Evolutionary conservation across 2,797 vertebrate species (phyloP), one percentile per base, ranked within the genome.

Genomic region (Aythya fuligula): DNA sequence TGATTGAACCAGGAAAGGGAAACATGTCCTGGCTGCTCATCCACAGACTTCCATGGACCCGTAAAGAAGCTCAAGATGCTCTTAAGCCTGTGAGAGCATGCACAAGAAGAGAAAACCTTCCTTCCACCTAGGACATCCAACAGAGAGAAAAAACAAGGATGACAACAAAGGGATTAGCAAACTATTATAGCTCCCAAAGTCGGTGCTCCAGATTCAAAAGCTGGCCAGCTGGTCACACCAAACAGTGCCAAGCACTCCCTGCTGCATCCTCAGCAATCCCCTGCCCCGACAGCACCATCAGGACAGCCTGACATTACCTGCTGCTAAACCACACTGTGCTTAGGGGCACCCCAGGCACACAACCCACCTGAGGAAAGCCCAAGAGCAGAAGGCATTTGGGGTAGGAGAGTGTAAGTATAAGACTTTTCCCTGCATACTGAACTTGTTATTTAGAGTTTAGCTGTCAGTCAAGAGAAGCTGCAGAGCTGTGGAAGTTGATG

Each of bases 191-290:
- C 43, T 89, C 88, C 71, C 49, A 61, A 7, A 85, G 57, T 95
- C 84, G 39, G 14, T 4, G 74, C 11, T 89, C 38, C 53, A 45
- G 10, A 92, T 92, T 85, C 43, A 19, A 45, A 45, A 45, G 32
- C 45, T 3, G 6, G 53, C 39, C 61, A 93, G 71, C 60, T 87
- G 74, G 53, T 34, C 66, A 22, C 51, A 81, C 11, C 43, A 94
- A 57, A 54, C 54, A 75, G 34, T 11, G 54, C 25, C 4, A 6
- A 56, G 32, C 51, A 15, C 27, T 69, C 51, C 54, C 62, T 4
- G 2, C 34, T 45, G 32, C 0, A 0, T 6, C 22, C 32, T 21
- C 8, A 0, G 13, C 49, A 45, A 19, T 5, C 32, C 34, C 27
- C 47, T 51, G 34, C 10, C 53, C 36, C 43, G 54, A 0, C 17